Conservation (phyloP, 2,888 invertebrate species). For the Melieria crassipennis region DNA sequence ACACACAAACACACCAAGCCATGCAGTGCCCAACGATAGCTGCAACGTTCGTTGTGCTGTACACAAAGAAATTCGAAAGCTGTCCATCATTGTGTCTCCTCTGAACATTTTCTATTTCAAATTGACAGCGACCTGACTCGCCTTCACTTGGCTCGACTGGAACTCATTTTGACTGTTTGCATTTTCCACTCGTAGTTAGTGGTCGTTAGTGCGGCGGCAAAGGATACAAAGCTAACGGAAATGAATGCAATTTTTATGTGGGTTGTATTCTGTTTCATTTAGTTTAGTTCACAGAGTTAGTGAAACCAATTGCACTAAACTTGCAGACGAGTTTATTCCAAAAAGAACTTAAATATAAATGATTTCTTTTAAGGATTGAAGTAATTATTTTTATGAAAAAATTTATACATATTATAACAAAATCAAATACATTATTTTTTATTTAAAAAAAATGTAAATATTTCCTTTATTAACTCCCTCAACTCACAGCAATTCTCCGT, state of each 20-base stretch:
- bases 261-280: not conserved
- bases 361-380: not conserved
- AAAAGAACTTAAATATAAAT: not conserved
- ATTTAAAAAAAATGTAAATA: too few relatives aligned
- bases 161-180: too few relatives aligned
- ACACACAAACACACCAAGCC: too few relatives aligned
- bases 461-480: too few relatives aligned
- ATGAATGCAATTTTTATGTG: slow-evolving; percentile 2
- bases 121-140: slow-evolving; percentile 62
- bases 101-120: slow-evolving; percentile 64
- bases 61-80: slow-evolving; percentile 50
- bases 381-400: too few relatives aligned
- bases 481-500: too few relatives aligned
- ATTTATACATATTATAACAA: too few relatives aligned
- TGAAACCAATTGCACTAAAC: not conserved
- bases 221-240: not conserved
- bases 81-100: slow-evolving; percentile 65
- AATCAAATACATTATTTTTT: too few relatives aligned
- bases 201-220: too few relatives aligned
- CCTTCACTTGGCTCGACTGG: slow-evolving; percentile 42
- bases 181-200: too few relatives aligned
- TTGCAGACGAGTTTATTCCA: not conserved
- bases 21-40: too few relatives aligned
- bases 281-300: not conserved
- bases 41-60: too few relatives aligned